A percentile compares a stretch with the other conserved stretches of the same genome.
Conservation (phyloP, 2,113 vertebrate genomes). For the Conger conger region DNA sequence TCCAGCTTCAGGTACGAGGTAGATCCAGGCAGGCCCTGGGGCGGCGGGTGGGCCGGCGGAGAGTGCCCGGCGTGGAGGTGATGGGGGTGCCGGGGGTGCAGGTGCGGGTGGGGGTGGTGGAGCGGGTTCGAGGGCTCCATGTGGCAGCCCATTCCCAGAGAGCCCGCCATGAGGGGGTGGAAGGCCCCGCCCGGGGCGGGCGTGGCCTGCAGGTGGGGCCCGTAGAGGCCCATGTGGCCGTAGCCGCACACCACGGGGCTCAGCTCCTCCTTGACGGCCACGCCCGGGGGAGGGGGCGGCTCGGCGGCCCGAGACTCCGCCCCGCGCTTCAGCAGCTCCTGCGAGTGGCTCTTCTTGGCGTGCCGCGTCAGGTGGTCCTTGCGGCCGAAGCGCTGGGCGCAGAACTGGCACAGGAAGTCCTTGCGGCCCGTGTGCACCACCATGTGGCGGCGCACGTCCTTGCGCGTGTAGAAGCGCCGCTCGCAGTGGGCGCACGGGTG, state of each 20-base stretch:
- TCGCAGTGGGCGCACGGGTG: constrained; percentile 93
- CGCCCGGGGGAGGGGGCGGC: constrained; percentile 72
- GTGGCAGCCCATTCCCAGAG: constrained; percentile 72
- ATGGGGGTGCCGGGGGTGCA: constrained; percentile 57
- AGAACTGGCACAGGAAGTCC: constrained; percentile 93
- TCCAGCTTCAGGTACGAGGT: constrained; percentile 94
- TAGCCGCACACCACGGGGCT: constrained; percentile 75
- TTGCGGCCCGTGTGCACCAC: constrained; percentile 95
- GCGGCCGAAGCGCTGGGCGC: constrained; percentile 90
- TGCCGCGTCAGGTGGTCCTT: constrained; percentile 94
- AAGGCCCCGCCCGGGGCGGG: constrained; percentile 75
- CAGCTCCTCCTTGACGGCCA: constrained; percentile 83
- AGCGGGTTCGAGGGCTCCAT: constrained; percentile 66
- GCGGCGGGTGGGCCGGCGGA: constrained; percentile 60
- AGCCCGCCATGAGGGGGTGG: constrained; percentile 79
- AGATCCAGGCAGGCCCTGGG: constrained; percentile 90
- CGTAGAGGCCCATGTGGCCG: constrained; percentile 81
- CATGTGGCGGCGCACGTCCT: constrained; percentile 89
- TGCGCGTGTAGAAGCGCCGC: constrained; percentile 92
- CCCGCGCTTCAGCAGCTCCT: constrained; percentile 83
- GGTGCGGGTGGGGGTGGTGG: constrained; percentile 72
- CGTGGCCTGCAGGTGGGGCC: constrained; percentile 77
- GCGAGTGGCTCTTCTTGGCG: constrained; percentile 95
- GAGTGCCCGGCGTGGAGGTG: neutral
- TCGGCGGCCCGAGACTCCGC: constrained; percentile 54